phyloP scores from a whole-genome alignment of 2,888 invertebrate genomes.

The Azorinus chamasolen region DNA sequence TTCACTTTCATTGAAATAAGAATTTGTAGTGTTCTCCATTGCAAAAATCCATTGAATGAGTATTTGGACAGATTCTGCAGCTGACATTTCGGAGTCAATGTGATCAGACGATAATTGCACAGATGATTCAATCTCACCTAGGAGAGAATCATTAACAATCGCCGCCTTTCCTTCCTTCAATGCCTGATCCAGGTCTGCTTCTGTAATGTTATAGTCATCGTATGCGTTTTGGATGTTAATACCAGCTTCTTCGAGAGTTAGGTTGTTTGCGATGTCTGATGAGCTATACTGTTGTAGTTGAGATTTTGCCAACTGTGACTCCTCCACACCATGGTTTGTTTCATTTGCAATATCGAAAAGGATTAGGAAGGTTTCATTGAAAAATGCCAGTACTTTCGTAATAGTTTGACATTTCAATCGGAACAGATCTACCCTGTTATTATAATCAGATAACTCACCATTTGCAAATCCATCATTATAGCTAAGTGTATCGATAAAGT shows the following conservation, averaged over 20 bases:
- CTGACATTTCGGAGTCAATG: slow-evolving; percentile 13
- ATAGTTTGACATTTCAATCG: slow-evolving; percentile 34
- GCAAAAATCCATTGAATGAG: slow-evolving; percentile 25
- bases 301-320: background rate
- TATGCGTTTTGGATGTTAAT: slow-evolving; percentile 24
- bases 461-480: background rate
- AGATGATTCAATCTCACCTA: slow-evolving; percentile 6
- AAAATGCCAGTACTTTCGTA: slow-evolving; percentile 10
- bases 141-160: slow-evolving; percentile 25
- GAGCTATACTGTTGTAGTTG: slow-evolving; percentile 4
- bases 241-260: slow-evolving; percentile 30
- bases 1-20: slow-evolving; percentile 18
- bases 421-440: slow-evolving; percentile 28
- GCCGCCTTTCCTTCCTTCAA: slow-evolving; percentile 21
- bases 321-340: slow-evolving; percentile 8
- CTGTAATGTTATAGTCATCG: slow-evolving; percentile 40
- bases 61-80: background rate
- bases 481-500: too few relatives aligned
- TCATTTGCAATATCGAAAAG: slow-evolving; percentile 33
- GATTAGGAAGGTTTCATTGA: slow-evolving; percentile 12
- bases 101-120: slow-evolving; percentile 7
- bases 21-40: slow-evolving; percentile 27
- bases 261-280: background rate
- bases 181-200: slow-evolving; percentile 21
- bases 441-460: slow-evolving; percentile 8